Evolutionary conservation across 30 jellyfish, hydroid and myxozoan genomes (phyloP).

Genomic region (Cassiopea andromeda): DNA sequence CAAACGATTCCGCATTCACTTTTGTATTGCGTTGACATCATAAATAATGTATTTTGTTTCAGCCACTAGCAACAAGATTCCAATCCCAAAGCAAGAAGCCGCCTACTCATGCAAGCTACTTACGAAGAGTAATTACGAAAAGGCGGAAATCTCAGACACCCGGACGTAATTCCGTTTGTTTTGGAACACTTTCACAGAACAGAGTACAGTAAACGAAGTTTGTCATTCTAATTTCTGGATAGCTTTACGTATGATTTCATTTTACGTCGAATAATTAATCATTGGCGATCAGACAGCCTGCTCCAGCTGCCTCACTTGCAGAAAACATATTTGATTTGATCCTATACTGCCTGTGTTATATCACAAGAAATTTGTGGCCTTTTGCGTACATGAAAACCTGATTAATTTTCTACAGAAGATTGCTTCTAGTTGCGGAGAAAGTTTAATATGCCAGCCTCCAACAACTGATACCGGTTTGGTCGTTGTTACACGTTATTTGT

Average conservation of each 20-base stretch:
- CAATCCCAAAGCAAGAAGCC: background rate
- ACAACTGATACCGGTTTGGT: too few species aligned
- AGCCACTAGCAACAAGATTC: constrained; percentile 43
- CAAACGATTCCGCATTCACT: background rate
- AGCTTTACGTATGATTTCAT: background rate
- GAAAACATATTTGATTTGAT: background rate
- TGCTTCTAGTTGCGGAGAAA: background rate
- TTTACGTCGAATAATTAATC: too few species aligned
- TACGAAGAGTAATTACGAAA: background rate
- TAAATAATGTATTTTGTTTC: constrained; percentile 31
- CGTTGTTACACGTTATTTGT: too few species aligned
- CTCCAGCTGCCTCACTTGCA: background rate
- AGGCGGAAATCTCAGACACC: background rate
- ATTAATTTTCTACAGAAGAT: background rate
- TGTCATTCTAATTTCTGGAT: background rate
- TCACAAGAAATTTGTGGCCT: too few species aligned
- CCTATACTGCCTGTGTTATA: background rate
- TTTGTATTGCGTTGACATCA: constrained; percentile 24
- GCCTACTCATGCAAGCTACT: constrained; percentile 13
- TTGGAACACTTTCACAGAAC: too few species aligned
- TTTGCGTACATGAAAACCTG: too few species aligned
- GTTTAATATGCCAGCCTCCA: too few species aligned
- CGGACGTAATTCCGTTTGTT: too few species aligned
- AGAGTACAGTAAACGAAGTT: background rate
- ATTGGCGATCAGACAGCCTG: background rate